Evolutionary conservation across 2,797 vertebrate species (phyloP), one percentile per base, ranked within the genome.

Genomic region (Eleutherodactylus coqui): DNA sequence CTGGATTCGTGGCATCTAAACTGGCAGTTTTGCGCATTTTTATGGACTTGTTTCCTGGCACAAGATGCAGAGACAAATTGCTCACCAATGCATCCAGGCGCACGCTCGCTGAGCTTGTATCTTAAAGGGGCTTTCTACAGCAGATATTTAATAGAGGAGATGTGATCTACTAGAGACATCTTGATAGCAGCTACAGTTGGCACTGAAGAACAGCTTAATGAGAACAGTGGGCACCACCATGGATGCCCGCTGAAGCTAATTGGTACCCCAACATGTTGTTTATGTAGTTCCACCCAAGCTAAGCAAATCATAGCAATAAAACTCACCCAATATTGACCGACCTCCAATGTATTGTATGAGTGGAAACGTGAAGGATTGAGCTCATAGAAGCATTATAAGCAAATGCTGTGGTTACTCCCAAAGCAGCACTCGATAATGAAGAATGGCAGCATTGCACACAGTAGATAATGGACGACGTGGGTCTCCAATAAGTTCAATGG

Each of bases 41-140:
- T 81, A 34, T 67, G 62, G 29, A 14, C 62, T 49, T 24, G 17
- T 53, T 70, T 82, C 21, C 45, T 70, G 62, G 64, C 78, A 67
- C 78, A 64, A 80, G 58, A 43, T 4, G n/a, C 58, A 10, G 8
- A 73, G 41, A 64, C 5, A 82, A 72, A 73, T 82, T 73, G 80
- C 49, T 73, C 67, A 82, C n/a, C 36, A 82, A 82, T 55, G 80
- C 80, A 55, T 82, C 34, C 29, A 32, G 32, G 21, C 13, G 45
- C 79, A 34, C 47, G 5, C 45, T 41, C 41, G 10, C 1, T 16
- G 0, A 77, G 75, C 76, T 34, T 19, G 32, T 51, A 24, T 51
- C 27, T 45, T 73, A 73, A 45, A 73, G 70, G 19, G 70, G 24
- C 7, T 43, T 9, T 72, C 10, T 13, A 6, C 69, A 43, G 16